Conservation (phyloP, 1,140 invertebrate genomes). For the Pachyrhynchus sulphureomaculatus region DNA sequence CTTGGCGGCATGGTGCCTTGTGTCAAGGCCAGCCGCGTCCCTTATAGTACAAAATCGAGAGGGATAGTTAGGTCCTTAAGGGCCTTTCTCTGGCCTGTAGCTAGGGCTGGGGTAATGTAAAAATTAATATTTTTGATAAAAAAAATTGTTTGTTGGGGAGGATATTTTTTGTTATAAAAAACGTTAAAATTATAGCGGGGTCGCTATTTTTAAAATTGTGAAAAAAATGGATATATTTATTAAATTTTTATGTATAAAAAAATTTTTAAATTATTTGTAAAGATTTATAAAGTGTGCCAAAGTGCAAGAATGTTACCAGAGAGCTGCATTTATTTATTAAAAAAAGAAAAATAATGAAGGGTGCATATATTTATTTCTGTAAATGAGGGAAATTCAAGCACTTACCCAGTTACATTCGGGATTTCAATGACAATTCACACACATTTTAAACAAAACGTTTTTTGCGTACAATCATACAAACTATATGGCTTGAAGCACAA, state of each 20-base stretch:
- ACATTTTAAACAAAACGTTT: conserved; percentile 1
- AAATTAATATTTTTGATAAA: conserved; percentile 54
- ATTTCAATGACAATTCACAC: conserved; percentile 26
- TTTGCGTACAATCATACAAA: conserved; percentile 29
- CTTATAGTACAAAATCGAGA: conserved; percentile 51
- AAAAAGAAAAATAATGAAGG: conserved; percentile 46
- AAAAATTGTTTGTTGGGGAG: conserved; percentile 54
- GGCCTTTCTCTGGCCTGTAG: conserved; percentile 18
- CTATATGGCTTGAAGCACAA: conserved; percentile 36
- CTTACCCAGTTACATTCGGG: conserved; percentile 43
- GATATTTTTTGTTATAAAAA: conserved; percentile 55
- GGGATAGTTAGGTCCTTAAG: conserved; percentile 42
- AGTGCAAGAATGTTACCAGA: conserved; percentile 52
- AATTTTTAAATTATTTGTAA: conserved; percentile 53
- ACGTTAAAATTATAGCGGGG: conserved; percentile 44
- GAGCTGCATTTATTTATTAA: conserved; percentile 49
- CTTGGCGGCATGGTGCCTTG: conserved; percentile 40
- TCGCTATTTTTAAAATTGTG: conserved; percentile 51
- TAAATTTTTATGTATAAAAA: conserved; percentile 51
- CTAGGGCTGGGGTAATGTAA: conserved; percentile 33
- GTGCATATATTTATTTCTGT: conserved; percentile 50
- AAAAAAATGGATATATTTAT: conserved; percentile 55
- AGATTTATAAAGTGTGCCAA: conserved; percentile 53
- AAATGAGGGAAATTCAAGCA: conserved; percentile 37
- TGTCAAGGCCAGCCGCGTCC: conserved; percentile 46